Base-by-base conservation (phyloP, 2,888 invertebrate species). In the Acanthosoma haemorrhoidale region DNA sequence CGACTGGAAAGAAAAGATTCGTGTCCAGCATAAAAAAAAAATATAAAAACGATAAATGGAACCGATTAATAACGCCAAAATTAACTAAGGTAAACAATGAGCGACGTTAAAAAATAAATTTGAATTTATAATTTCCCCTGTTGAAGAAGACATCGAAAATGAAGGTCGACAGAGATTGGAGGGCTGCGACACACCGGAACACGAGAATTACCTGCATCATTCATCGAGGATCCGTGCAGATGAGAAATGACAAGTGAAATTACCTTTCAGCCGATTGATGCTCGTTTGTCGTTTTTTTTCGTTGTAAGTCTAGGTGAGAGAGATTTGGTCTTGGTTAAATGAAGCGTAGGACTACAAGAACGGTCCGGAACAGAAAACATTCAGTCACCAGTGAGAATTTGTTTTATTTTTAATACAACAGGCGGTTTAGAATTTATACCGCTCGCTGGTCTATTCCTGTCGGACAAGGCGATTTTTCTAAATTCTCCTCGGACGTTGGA, bases 351-450 rank as follows among this genome's bases (percentile, higher is more conserved):
- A 51, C 51, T 51, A 21, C 51, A 21, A 25, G 51, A 51, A 25
- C 51, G 29, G 51, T 5, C 13, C 4, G 34, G 32, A 32, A 59
- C 32, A 59, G 32, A 59, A 59, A 61, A 61, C 21, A 61, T 36
- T 61, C 61, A 61, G 32, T 41, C 16, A 41, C 41, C 41, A 9
- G 41, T 61, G 61, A 61, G 36, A 38, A 61, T 61, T 61, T 61
- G 61, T 61, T 61, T 61, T 61, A 61, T 61, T 61, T 61, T 61
- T 61, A 61, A 61, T 36, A 51, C n/a, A n/a, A n/a, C n/a, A n/a
- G n/a, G n/a, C n/a, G n/a, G n/a, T n/a, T n/a, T n/a, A n/a, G n/a
- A n/a, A n/a, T n/a, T n/a, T n/a, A n/a, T n/a, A n/a, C n/a, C n/a
- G n/a, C 21, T 51, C 32, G 32, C 5, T 9, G 32, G 32, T 32